Evolutionary conservation across 2,797 vertebrate species (phyloP), one percentile per base, ranked within the genome.

Genomic region (Cirrhinus mrigala): DNA sequence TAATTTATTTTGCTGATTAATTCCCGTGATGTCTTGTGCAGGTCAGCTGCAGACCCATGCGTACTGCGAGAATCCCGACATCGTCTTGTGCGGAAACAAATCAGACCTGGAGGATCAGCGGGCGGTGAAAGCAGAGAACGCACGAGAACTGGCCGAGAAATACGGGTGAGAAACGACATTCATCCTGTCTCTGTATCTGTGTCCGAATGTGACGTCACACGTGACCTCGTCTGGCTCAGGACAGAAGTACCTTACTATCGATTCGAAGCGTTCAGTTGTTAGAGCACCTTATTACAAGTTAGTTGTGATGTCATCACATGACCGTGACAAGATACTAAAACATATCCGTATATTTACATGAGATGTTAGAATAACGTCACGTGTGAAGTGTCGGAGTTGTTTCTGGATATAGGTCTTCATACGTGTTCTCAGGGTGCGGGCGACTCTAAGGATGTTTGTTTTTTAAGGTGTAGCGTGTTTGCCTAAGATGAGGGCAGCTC

Each of bases 1-100:
- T 5, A 4, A 37, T 37, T 37, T 37, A 37, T 37, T 37, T 37
- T 5, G 33, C 33, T 37, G 33, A 37, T 37, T 37, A 6, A 24
- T 60, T 66, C 2, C 33, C 54, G 22, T 33, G 12, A 56, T 27
- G 24, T 79, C 37, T 75, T 15, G 12, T 80, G 56, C 91, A 99
- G 98, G 97, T 92, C 98, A 99, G 93, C 92, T 99, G 84, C 98
- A 99, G 93, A 94, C 96, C 88, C 98, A 99, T 0, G 98, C 98
- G 0, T 99, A 99, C 91, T 99, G 98, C 86, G 97, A 99, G 92
- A 99, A 96, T 92, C 98, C 98, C 15, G 98, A 99, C 79, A 95
- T 99, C 24, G 96, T 99, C 33, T 89, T 99, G 50, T 99, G 98
- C 89, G 98, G 98, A 48, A 99, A 99, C 93, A 99, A 99, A 91